Base-by-base conservation (phyloP, 1,140 invertebrate species). In the Monochamus saltuarius region DNA sequence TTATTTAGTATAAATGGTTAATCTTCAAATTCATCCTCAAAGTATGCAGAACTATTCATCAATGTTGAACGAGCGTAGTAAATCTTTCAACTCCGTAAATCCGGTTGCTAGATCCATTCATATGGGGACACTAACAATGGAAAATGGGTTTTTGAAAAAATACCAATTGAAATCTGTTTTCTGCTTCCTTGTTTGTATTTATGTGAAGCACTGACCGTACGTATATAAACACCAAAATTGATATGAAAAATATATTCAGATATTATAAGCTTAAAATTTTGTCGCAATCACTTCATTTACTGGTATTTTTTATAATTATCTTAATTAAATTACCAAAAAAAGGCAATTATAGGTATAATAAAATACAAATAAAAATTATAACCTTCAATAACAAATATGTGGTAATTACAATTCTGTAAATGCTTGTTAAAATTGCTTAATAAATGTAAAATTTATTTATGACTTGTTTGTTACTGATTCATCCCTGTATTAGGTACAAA, bases 351-450 rank as follows among this genome's bases (percentile, higher is more conserved):
- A 71, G 58, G 62, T 45, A n/a, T 56, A 56, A 56, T 56, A 45
- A 45, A 45, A 56, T 56, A 56, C 51, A 39, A 56, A 45, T 56
- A 43, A 45, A 64, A 68, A 64, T 64, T 64, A 57, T 67, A 68
- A 66, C 61, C 51, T 62, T 67, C 62, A 61, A 68, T 66, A 62
- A 59, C 61, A 60, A 29, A 58, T 64, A 64, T 61, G 59, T 63
- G 62, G 63, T 56, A 62, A 62, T 65, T 67, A 65, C 63, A 65
- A 59, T 66, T 61, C 64, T 68, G 66, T 67, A 72, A 69, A 59
- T 62, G 72, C 72, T 74, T 74, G 71, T 74, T 74, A 72, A 69
- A 69, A 72, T 66, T 74, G 72, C 72, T 74, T 74, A 73, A 74
- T 73, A 74, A 71, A 71, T 71, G 70, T 70, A 70, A 73, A 70